Base-by-base conservation (phyloP, 2,797 vertebrate species). In the Fratercula arctica region DNA sequence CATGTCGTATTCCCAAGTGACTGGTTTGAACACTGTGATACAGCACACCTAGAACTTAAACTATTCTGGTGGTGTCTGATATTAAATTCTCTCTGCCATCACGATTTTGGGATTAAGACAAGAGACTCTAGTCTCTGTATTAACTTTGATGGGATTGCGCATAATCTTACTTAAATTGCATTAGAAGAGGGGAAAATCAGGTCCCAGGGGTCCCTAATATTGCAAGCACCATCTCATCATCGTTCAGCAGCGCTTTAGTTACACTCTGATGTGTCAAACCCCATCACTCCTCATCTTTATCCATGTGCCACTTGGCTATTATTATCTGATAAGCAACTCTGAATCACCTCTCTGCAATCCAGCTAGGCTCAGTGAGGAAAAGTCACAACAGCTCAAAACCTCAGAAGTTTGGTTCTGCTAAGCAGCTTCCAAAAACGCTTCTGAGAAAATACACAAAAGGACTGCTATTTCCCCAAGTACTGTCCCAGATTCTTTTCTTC, bases 191-290 rank as follows among this genome's bases (percentile, higher is more conserved):
- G 12, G 33, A 48, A 81, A 81, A 69, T 57, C 50, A 61, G 31
- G 25, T 35, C 9, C 3, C 61, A 69, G 74, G 63, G 85, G 67
- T 50, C 41, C 29, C 33, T 39, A 28, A 16, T 14, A 46, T 7
- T 75, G 57, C 60, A 69, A 69, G 12, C 45, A 57, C 1, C 73
- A 48, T 29, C 61, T 78, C 26, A 10, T 19, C 31, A 5, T 23
- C 0, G 0, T 18, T 57, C 57, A 59, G 63, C 64, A 73, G 14
- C 0, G 10, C 63, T 66, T 46, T 4, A 37, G 39, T 16, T 13
- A 6, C 31, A 21, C 74, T 76, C 67, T 37, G 54, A 20, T 31
- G 23, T 54, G 59, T 6, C 73, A 87, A 25, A 75, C 8, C 5
- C 31, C 57, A 57, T n/a, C 43, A 13, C 35, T n/a, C 15, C 29